A percentile compares a stretch with the other conserved stretches of the same genome.
phyloP scores from a whole-genome alignment of 1,140 invertebrate genomes.

The Subanguina moxae region DNA sequence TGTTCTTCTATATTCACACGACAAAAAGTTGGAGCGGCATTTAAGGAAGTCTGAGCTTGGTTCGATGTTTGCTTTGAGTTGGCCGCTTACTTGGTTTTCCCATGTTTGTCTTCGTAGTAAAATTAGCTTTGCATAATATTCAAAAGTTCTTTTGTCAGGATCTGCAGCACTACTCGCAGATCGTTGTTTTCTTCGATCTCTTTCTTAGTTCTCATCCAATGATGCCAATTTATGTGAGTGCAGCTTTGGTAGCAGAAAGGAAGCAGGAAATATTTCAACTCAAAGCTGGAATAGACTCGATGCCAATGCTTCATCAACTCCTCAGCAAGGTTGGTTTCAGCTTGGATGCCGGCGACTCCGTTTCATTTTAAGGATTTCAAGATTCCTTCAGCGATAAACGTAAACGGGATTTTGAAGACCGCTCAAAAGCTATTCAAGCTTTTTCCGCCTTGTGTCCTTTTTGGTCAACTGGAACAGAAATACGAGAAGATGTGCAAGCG shows the following conservation, averaged over 20 bases:
- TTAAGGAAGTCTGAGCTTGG: conserved; percentile 75
- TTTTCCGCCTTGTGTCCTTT: conserved; percentile 18
- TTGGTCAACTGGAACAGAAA: conserved; percentile 17
- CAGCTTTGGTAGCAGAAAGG: conserved; percentile 63
- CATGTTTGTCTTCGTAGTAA: conserved; percentile 73
- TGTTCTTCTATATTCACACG: conserved; percentile 48
- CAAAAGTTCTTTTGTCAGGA: conserved; percentile 16
- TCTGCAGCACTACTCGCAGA: conserved; percentile 61
- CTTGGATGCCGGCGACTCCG: too few species aligned
- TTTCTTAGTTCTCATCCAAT: conserved; percentile 82
- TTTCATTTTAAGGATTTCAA: too few species aligned
- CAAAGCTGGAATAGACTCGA: conserved; percentile 46
- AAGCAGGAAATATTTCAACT: conserved; percentile 45
- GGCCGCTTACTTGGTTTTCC: conserved; percentile 98
- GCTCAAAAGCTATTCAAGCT: conserved; percentile 12
- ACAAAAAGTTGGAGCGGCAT: conserved; percentile 49
- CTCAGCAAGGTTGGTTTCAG: conserved; percentile 37
- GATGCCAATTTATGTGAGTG: conserved; percentile 87
- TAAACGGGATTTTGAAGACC: conserved; percentile 11
- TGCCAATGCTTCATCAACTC: conserved; percentile 53
- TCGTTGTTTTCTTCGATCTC: conserved; percentile 88
- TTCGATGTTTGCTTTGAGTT: conserved; percentile 93
- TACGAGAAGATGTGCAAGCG: conserved; percentile 28
- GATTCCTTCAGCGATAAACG: conserved; percentile 21
- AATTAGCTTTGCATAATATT: conserved; percentile 61